Evolutionary conservation across 2,797 vertebrate species (phyloP), one percentile per base, ranked within the genome.

Genomic region (Crotalus adamanteus): DNA sequence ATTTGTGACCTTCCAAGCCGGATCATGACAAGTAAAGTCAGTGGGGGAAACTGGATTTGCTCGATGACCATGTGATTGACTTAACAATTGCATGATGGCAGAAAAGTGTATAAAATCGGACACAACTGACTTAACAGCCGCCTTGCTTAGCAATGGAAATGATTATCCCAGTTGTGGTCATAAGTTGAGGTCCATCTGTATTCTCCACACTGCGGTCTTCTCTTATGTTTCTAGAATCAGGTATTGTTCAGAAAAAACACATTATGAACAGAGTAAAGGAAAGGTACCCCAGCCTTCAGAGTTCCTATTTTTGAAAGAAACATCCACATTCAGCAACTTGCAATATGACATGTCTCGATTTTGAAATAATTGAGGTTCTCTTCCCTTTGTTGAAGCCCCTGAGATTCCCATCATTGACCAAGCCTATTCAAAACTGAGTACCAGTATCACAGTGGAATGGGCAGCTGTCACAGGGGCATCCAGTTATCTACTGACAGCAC

Each of bases 371-470:
- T 78, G 22, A 61, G 28, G 42, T 91, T 94, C 95, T 65, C 13
- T 4, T 47, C 20, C 73, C 6, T 20, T 61, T 42, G 78, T 95
- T 98, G 89, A 92, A 99, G 99, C 98, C 94, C 98, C 98, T 13
- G 97, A 98, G 37, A 91, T 96, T 91, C 99, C 99, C 55, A 94
- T 94, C 91, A 98, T 99, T 91, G 94, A 97, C 13, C 96, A 98
- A 95, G 98, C 98, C 63, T 99, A 98, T 95, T 97, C 98, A 47
- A 98, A 98, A 95, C 96, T 98, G 63, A 99, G 99, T 97, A 96
- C 96, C 87, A 97, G 98, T 53, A 97, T 99, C 96, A 98, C 98
- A 0, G 98, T 98, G 90, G 98, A 98, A 89, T 99, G 99, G 97
- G 96, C 92, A 61, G 59, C 65, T 0, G 97, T 96, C 28, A 93